Percentiles rank a stretch among this genome's conserved stretches.
Evolutionary conservation across 2,113 vertebrate species (phyloP).

Genomic region (Myotis brandtii): DNA sequence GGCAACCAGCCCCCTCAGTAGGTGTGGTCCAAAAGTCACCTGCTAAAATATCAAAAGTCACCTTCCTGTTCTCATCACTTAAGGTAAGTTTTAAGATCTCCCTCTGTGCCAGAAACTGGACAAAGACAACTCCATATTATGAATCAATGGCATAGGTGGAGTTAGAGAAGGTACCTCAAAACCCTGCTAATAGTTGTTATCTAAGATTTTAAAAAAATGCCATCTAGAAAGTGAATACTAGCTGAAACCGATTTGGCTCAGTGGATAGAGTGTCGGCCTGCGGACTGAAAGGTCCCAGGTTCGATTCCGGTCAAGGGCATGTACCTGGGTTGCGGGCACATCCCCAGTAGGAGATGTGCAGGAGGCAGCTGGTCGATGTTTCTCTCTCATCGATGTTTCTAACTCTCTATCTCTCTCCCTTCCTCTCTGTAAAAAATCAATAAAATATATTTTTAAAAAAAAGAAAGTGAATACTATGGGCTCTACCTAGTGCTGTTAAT

Average conservation of each 20-base stretch:
- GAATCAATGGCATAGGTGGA: background rate
- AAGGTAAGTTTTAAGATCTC: background rate
- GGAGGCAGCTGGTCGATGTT: no score
- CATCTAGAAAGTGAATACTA: no score
- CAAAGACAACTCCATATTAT: background rate
- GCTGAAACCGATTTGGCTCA: no score
- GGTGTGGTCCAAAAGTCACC: background rate
- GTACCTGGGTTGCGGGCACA: no score
- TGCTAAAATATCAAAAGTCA: background rate
- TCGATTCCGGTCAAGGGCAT: no score
- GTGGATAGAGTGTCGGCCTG: no score
- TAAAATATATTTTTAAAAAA: no score
- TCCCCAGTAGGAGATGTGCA: no score
- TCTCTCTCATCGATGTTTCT: no score
- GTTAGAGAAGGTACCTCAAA: background rate
- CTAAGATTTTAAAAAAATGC: background rate
- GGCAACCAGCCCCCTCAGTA: background rate
- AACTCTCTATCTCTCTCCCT: no score
- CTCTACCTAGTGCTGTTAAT: conserved; percentile 68
- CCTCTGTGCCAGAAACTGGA: background rate
- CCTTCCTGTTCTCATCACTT: background rate
- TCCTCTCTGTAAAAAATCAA: no score
- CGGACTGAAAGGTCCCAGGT: no score
- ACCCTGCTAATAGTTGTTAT: background rate
- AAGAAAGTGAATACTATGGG: conserved; percentile 57